Base-by-base conservation (phyloP, 1,140 invertebrate genomes). In the Piezodorus guildinii region DNA sequence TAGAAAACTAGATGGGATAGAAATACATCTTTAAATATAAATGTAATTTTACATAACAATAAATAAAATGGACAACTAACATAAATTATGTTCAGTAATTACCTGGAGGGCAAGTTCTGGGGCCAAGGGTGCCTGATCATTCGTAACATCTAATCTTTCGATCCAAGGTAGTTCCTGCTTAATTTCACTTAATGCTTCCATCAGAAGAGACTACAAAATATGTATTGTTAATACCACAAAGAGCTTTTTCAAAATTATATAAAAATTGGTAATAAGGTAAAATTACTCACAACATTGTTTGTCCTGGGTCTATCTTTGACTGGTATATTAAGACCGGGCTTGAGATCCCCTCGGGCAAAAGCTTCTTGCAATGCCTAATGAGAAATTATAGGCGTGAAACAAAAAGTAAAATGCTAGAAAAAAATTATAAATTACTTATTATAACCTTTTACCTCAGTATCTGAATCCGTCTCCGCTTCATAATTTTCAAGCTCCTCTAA, bases 101-200 rank as follows among this genome's bases (percentile, higher is more conserved):
- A 91, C 79, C 73, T 92, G 84, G 15, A 87, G 70, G 5, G 84
- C 86, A 43, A 90, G 75, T 74, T 92, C 90, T 19, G 88, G 90
- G 17, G 88, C 89, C 69, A 93, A 70, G 0, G 89, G 85, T 16
- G 90, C 90, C 30, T 83, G 81, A 34, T 80, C 74, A 67, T 84
- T 89, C 0, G 85, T 77, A 62, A 91, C 77, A 71, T 95, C 92
- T 27, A 96, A 72, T 39, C 83, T 80, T 74, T 96, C 92, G 15
- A 91, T 72, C 94, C 94, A 97, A 66, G 85, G 82, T 49, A 94
- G 74, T 46, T 86, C 79, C 49, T 87, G 68, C 70, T 82, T 79
- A 14, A 95, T 81, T 71, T 87, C 82, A 30, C 83, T 75, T 30
- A 90, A 72, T 74, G 90, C 91, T 27, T 80, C 72, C 69, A 85